These are phyloP conservation scores for Cephalophus harveyi DNA, from an alignment of 2,113 vertebrate species.

Conservation along the genomic window DNA sequence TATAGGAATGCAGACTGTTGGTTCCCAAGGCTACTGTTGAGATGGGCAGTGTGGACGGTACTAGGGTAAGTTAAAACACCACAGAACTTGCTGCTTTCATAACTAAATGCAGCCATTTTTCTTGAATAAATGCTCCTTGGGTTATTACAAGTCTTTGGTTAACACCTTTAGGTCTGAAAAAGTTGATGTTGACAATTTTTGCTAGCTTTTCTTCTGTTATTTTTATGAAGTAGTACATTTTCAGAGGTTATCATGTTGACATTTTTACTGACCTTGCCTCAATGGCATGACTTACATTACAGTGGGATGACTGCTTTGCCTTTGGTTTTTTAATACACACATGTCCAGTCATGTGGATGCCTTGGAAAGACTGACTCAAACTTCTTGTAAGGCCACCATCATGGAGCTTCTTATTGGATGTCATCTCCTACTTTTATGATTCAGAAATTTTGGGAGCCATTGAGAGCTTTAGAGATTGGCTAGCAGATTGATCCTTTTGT, in stretches of 20 bases:
- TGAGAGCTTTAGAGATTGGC: not conserved
- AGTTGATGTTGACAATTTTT: not conserved
- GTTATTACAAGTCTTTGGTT: not conserved
- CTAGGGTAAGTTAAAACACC: not conserved
- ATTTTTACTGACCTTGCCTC: not conserved
- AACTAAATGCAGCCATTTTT: not conserved
- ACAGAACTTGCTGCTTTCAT: not conserved
- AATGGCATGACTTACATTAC: not conserved
- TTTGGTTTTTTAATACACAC: slow-evolving; percentile 52
- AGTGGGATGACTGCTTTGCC: slow-evolving; percentile 36
- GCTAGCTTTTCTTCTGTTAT: not conserved
- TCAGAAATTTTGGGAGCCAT: not conserved
- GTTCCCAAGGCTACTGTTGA: not conserved
- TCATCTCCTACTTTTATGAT: not conserved
- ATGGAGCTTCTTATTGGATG: slow-evolving; percentile 10
- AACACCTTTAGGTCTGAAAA: not conserved
- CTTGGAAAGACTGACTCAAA: slow-evolving; percentile 31
- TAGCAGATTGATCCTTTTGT: not conserved
- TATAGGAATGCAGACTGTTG: not conserved
- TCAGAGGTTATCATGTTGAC: not conserved
- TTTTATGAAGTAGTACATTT: not conserved
- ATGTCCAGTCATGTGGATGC: slow-evolving; percentile 23
- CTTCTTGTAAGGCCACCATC: not conserved
- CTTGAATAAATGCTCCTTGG: not conserved
- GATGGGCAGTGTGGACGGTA: not conserved